Evolutionary conservation across 1,140 invertebrate genomes (phyloP).

Genomic region (Cydia fagiglandana): DNA sequence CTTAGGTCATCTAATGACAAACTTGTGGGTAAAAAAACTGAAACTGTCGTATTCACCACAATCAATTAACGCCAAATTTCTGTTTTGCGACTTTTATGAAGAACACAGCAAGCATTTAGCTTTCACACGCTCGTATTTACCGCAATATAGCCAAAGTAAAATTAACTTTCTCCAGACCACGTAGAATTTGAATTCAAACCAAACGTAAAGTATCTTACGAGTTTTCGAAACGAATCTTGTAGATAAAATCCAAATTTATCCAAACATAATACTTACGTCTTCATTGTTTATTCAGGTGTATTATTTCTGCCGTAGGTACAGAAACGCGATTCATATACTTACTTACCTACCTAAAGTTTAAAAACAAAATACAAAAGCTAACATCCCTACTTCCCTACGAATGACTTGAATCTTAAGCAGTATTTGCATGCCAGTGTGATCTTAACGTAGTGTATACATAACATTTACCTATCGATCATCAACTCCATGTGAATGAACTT

Average conservation of each 20-base stretch:
- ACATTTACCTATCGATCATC: conserved; percentile 3
- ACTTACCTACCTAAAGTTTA: background rate
- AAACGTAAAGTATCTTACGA: background rate
- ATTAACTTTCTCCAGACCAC: background rate
- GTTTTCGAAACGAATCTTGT: too few relatives aligned
- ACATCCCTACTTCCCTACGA: background rate
- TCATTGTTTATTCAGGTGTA: background rate
- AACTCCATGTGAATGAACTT: background rate
- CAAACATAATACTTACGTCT: background rate
- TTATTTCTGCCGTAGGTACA: background rate
- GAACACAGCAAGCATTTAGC: background rate
- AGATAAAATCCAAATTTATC: background rate
- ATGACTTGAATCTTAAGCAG: background rate
- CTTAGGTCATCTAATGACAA: too few relatives aligned
- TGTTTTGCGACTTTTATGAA: background rate
- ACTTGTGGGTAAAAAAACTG: too few relatives aligned
- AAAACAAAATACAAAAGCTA: background rate
- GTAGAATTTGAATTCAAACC: background rate
- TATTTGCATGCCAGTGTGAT: background rate
- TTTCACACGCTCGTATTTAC: background rate
- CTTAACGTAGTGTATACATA: background rate
- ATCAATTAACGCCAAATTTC: too few relatives aligned
- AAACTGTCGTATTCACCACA: too few relatives aligned
- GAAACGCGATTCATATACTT: background rate
- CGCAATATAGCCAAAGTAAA: background rate